Evolutionary conservation across 2,113 vertebrate species (phyloP).

Genomic region (Chrysochloris asiatica): DNA sequence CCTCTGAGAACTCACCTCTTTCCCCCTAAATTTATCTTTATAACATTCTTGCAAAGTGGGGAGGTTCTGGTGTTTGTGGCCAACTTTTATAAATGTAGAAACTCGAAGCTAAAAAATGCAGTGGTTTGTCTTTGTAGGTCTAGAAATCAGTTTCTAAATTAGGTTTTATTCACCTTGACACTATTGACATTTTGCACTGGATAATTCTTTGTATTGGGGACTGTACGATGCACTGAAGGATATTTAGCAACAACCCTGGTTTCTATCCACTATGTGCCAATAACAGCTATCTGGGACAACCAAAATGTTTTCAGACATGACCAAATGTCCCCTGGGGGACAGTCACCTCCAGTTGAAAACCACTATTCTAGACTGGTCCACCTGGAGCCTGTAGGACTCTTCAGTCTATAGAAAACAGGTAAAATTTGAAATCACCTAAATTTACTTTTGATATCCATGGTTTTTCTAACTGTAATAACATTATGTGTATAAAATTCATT

Average conservation of each 20-base stretch:
- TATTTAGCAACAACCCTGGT: background rate
- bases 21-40: slow-evolving; percentile 64
- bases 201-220: background rate
- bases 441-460: background rate
- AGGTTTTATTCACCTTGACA: slow-evolving; percentile 9
- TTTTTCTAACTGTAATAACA: background rate
- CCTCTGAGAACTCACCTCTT: slow-evolving; percentile 45
- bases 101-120: slow-evolving; percentile 45
- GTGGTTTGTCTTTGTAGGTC: slow-evolving; percentile 43
- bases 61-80: slow-evolving; percentile 43
- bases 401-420: slow-evolving; percentile 2
- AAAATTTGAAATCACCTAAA: slow-evolving; percentile 37
- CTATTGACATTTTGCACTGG: slow-evolving; percentile 7
- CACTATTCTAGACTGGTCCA: background rate
- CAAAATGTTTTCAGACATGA: background rate
- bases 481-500: background rate
- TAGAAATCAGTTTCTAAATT: slow-evolving; percentile 48
- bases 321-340: background rate
- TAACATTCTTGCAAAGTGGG: slow-evolving; percentile 34
- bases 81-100: slow-evolving; percentile 51
- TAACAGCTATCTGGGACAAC: slow-evolving; percentile 14
- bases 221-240: background rate
- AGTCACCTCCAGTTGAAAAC: background rate
- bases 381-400: background rate
- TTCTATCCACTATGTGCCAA: background rate